Base-by-base conservation (phyloP, 2,113 vertebrate species). In the Nannospalax galili region DNA sequence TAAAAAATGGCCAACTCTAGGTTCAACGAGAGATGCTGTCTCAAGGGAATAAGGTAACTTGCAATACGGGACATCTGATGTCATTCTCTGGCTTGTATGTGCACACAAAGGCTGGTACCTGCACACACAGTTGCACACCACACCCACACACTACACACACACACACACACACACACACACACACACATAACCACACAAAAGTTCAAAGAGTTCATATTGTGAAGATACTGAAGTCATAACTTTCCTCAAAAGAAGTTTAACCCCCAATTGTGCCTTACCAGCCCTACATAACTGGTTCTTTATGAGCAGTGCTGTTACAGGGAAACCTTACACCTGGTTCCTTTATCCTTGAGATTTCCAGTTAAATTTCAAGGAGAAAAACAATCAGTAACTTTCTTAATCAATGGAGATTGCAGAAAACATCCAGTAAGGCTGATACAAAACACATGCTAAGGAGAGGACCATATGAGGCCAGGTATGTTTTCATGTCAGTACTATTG, bases 391-490 rank as follows among this genome's bases (percentile, higher is more conserved):
- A 88, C 62, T 88, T 87, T 92, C 60, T 95, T 91, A 86, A 82
- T 88, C 56, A 56, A 62, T 75, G n/a, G 32, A 35, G 32, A 92
- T 94, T 95, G 97, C 73, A 60, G 91, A 89, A 90, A 97, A 96
- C 56, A 84, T 86, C 89, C 75, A 40, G 5, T 72, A 65, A 56
- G 45, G n/a, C 62, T 95, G 87, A 92, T 94, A 75, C 17, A 73
- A 96, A 97, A 92, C 95, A 93, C 62, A 94, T 92, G 91, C 67
- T 90, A 93, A 74, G 72, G 94, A 94, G 87, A 81, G 95, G 72
- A 70, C 75, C 10, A 1, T n/a, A n/a, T 82, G 92, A 95, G 96
- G 96, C 90, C 60, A 92, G 92, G 75, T 84, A 67, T 64, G 69
- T 93, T 92, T 37, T 58, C 35, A 90, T 35, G 75, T 42, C 11